Evolutionary conservation across 53 echinoderm and acorn worm genomes (phyloP).

Genomic region (Paracentrotus lividus): DNA sequence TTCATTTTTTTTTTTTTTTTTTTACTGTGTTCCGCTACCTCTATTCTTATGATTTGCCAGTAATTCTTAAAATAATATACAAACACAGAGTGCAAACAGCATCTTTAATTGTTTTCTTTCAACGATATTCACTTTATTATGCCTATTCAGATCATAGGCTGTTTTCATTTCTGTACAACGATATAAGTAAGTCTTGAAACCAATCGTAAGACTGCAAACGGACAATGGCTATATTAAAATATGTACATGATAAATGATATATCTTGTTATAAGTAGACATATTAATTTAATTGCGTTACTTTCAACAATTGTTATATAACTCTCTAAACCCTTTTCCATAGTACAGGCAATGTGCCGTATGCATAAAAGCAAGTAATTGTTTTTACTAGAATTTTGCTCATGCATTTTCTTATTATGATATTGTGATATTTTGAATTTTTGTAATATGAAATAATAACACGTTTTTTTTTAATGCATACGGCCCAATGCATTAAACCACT

Average conservation of each 20-base stretch:
- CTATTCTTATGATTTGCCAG: too few relatives aligned
- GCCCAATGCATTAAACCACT: too few relatives aligned
- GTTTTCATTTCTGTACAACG: neutral
- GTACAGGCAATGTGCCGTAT: neutral
- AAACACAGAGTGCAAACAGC: neutral
- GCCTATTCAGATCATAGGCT: conserved; percentile 34
- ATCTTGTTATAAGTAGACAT: neutral
- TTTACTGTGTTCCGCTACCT: too few relatives aligned
- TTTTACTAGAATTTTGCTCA: too few relatives aligned
- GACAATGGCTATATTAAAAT: neutral
- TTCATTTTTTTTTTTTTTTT: too few relatives aligned
- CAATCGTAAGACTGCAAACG: neutral
- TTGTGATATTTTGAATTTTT: too few relatives aligned
- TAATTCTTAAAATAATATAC: too few relatives aligned
- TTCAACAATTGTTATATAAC: neutral
- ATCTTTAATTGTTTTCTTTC: neutral
- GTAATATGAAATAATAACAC: too few relatives aligned
- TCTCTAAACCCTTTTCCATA: neutral
- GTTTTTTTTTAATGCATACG: too few relatives aligned
- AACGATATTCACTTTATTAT: conserved; percentile 48
- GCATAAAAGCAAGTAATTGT: too few relatives aligned
- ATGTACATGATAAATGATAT: conserved; percentile 19
- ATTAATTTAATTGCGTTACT: neutral
- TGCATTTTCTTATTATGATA: too few relatives aligned
- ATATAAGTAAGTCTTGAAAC: conserved; percentile 23